phyloP scores from a whole-genome alignment of 2,888 invertebrate species.

The Strigamia maritima region DNA sequence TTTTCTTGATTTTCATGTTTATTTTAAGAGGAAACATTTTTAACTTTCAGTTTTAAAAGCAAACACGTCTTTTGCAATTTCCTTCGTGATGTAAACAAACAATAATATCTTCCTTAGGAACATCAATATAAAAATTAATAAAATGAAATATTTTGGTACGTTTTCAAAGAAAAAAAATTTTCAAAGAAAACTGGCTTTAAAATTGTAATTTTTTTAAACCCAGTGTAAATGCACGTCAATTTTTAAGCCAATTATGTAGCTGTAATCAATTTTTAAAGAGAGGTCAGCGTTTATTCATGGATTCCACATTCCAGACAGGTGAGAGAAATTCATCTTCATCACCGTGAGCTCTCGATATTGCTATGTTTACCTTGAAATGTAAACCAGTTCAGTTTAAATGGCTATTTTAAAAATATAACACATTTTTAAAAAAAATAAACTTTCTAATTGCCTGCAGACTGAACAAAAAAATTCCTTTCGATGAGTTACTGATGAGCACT shows the following conservation, averaged over 20 bases:
- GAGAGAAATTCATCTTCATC: conserved; percentile 23
- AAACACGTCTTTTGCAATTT: not conserved
- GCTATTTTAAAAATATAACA: not conserved
- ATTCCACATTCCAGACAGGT: conserved; percentile 16
- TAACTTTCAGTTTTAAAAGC: too few relatives aligned
- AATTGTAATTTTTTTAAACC: not conserved
- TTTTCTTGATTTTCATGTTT: not conserved
- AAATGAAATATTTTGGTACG: too few relatives aligned
- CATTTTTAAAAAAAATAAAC: not conserved
- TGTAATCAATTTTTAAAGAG: not conserved
- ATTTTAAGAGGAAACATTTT: not conserved
- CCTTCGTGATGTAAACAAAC: not conserved
- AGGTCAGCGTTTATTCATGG: conserved; percentile 1
- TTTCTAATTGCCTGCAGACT: not conserved
- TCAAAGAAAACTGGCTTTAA: not conserved
- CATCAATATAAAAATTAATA: not conserved
- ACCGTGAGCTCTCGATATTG: not conserved
- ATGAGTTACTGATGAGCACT: not conserved
- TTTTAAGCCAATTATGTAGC: not conserved
- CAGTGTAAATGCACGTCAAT: not conserved
- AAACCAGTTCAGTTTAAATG: not conserved
- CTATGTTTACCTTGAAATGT: not conserved
- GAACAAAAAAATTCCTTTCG: not conserved
- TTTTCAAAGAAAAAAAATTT: too few relatives aligned
- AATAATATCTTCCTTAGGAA: not conserved